Base-by-base conservation (phyloP, 64 coral and sea anemone genomes). In the Montipora sp. region DNA sequence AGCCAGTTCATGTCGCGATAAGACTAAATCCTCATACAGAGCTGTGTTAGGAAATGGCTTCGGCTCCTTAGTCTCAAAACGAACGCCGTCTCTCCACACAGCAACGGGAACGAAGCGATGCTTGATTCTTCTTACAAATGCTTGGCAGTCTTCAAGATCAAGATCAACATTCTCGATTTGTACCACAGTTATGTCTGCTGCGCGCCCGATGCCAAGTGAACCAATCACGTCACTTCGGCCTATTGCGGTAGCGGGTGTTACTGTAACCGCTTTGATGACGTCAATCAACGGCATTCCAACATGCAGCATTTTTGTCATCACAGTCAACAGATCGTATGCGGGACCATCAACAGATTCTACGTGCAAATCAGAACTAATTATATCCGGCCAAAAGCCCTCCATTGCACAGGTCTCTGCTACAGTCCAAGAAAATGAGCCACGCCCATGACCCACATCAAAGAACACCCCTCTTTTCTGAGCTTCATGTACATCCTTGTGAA, bases 391-490 rank as follows among this genome's bases (percentile, higher is more conserved):
- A 87, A 98, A 98, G 6, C 85, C 50, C 83, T 98, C 90, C 47
- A 75, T 50, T 10, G 90, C 90, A 92, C 93, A 95, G n/a, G 90
- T 92, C 59, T 98, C 96, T 21, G 96, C 93, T 8, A 98, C 96
- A 57, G 87, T 93, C 96, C 96, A 98, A 9, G 93, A 95, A 61
- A 98, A 98, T 9, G 96, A 95, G 1, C 96, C 96, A 63, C 65
- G 65, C 36, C 96, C 96, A 73, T 98, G 96, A 19, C 96, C 96
- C 46, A 98, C 69, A 75, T 95, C 96, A 93, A 98, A 98, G n/a
- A 98, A 48, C 43, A 98, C 80, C 21, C 96, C 96, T 69, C 86
- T 81, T 49, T 59, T 89, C 9, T 81, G 84, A 63, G 96, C 96
- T 50, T 70, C 13, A 23, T 87, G 93, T 24, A 95, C 93, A 81